phyloP scores from a whole-genome alignment of 37 sponge, comb jelly and placozoan species.

The Geodia barretti region DNA sequence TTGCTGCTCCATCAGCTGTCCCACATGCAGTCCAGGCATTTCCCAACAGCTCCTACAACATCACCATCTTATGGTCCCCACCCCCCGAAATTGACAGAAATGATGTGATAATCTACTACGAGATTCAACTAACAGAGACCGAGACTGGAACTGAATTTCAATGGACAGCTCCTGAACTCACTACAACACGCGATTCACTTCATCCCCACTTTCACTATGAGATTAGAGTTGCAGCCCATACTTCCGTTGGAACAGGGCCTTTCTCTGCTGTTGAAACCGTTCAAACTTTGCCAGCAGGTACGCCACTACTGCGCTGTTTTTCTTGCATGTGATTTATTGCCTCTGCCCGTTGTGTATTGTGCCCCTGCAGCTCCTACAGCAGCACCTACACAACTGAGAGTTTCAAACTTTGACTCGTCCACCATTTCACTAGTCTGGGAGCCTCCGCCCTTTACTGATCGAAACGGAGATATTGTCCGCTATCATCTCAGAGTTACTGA shows the following conservation, averaged over 20 bases:
- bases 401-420: not conserved
- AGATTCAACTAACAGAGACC: not conserved
- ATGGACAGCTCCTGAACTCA: not conserved
- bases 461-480: conserved; percentile 17
- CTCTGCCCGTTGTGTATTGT: no score
- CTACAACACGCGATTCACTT: not conserved
- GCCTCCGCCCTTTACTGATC: not conserved
- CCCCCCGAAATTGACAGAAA: not conserved
- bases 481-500: conserved; percentile 13
- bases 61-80: not conserved
- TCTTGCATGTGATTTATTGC: no score
- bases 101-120: not conserved
- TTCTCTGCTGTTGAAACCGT: not conserved
- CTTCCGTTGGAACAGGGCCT: not conserved
- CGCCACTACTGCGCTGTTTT: no score
- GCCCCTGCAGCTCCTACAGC: not conserved
- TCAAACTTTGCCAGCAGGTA: not conserved
- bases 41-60: not conserved
- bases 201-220: not conserved
- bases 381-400: not conserved
- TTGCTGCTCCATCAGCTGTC: not conserved
- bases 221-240: not conserved
- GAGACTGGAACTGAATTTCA: not conserved
- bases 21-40: not conserved
- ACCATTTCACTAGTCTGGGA: conserved; percentile 10